Evolutionary conservation across 2,113 vertebrate genomes (phyloP), one percentile per base, ranked within the genome.

Genomic region (Siphamia tubifer): DNA sequence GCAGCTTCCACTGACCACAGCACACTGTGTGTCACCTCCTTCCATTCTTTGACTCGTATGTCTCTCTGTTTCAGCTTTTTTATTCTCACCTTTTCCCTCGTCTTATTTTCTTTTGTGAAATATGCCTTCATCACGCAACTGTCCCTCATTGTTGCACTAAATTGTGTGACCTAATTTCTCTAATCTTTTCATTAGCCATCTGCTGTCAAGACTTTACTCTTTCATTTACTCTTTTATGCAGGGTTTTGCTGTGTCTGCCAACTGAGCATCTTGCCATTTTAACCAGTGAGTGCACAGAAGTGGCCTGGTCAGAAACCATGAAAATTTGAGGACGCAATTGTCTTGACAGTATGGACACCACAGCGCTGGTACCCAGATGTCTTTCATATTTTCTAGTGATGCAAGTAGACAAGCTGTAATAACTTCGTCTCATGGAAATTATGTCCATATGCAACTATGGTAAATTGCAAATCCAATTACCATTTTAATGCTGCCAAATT

Each of bases 1-100:
- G 82, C 76, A 69, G 17, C 74, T 78, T 82, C 34, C 48, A 31
- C 67, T 62, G 63, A 73, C 75, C 69, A 68, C 35, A 55, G 20
- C 25, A 36, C 65, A 8, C 13, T 45, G 34, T 48, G 40, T n/a
- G 30, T 38, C 25, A 24, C 36, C 45, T 17, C 20, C 25, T 34
- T 34, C 31, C 10, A 34, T 12, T 34, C 5, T 39, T 2, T 57
- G 30, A 63, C 61, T 68, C 19, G 16, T 40, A 8, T 40, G 8
- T 17, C 39, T 20, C 21, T 42, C 21, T 42, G 17, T n/a, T n/a
- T n/a, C n/a, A n/a, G n/a, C n/a, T n/a, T 1, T 16, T 30, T 21
- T 15, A 34, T 42, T 39, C 21, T 44, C 53, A 38, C 9, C 17
- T 44, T 65, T 17, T 31, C 7, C 4, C 13, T 10, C 31, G 54